Percentiles rank a stretch among this genome's conserved stretches.
These are phyloP conservation scores for Plecotus auritus DNA, from an alignment of 2,113 vertebrate genomes.

Conservation along the genomic window DNA sequence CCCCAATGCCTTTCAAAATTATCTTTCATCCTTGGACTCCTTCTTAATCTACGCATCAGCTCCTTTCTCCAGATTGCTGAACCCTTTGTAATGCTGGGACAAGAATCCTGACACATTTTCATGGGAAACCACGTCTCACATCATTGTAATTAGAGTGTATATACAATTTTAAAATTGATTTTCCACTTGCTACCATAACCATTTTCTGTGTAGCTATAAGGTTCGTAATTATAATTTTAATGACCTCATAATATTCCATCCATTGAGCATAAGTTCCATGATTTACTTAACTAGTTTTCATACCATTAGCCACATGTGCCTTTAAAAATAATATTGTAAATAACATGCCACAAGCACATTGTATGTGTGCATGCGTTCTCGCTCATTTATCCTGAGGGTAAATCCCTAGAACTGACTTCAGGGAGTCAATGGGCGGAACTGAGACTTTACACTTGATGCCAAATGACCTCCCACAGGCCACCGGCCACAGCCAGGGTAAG, in stretches of 20 bases:
- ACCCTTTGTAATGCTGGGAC: no score
- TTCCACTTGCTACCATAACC: background rate
- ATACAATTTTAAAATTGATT: background rate
- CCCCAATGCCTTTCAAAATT: no score
- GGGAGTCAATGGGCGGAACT: background rate
- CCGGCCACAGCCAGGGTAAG: background rate
- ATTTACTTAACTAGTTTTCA: slow-evolving; percentile 50
- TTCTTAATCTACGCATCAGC: no score
- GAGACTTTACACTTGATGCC: background rate
- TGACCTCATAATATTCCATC: slow-evolving; percentile 48
- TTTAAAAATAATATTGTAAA: slow-evolving; percentile 52
- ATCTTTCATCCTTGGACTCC: no score
- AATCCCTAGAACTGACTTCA: background rate
- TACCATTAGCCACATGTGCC: slow-evolving; percentile 38
- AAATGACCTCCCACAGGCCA: background rate
- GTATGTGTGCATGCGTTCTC: background rate
- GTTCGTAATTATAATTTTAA: slow-evolving; percentile 48
- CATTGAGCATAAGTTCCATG: slow-evolving; percentile 50
- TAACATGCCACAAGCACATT: background rate
- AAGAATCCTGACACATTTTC: background rate
- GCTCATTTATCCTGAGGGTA: background rate
- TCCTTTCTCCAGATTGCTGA: no score
- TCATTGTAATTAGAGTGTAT: background rate
- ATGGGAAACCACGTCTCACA: background rate
- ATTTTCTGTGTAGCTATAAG: slow-evolving; percentile 15